A percentile compares a stretch with the other conserved stretches of the same genome.
Conservation (phyloP, 2,888 invertebrate species). For the Scaeva pyrastri region DNA sequence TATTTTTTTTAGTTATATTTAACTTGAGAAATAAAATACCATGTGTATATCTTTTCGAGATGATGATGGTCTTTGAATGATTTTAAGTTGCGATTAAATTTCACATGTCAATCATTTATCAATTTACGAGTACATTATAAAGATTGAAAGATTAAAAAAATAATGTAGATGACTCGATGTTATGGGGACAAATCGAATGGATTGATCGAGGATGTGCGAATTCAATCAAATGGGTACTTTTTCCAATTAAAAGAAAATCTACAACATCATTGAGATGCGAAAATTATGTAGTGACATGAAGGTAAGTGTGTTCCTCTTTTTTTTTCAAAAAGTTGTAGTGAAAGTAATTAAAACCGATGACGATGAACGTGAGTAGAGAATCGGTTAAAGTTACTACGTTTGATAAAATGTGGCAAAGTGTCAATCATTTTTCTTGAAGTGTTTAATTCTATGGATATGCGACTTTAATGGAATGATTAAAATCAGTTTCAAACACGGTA, state of each 20-base stretch:
- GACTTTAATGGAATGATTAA: no score
- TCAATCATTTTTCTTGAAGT: neutral
- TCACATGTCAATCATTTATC: conserved; percentile 17
- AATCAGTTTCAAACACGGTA: neutral
- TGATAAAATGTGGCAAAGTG: neutral
- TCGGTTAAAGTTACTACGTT: neutral
- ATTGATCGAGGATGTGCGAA: neutral
- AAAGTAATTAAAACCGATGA: neutral
- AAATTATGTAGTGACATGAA: neutral
- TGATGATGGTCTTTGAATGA: neutral
- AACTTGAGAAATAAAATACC: neutral
- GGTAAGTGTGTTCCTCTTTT: neutral
- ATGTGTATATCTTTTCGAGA: neutral
- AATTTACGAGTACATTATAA: no score
- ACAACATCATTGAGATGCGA: conserved; percentile 22
- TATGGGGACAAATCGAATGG: neutral
- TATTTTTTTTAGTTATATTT: conserved; percentile 25
- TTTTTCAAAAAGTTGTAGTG: neutral
- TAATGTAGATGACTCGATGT: neutral
- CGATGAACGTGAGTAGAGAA: neutral
- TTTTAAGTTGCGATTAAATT: conserved; percentile 23
- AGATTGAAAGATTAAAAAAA: neutral
- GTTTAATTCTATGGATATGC: no score
- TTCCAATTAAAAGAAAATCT: conserved; percentile 12
- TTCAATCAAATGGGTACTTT: conserved; percentile 8